These are phyloP conservation scores for Papilio aristodemus DNA, from an alignment of 1,140 invertebrate genomes.

Conservation along the genomic window DNA sequence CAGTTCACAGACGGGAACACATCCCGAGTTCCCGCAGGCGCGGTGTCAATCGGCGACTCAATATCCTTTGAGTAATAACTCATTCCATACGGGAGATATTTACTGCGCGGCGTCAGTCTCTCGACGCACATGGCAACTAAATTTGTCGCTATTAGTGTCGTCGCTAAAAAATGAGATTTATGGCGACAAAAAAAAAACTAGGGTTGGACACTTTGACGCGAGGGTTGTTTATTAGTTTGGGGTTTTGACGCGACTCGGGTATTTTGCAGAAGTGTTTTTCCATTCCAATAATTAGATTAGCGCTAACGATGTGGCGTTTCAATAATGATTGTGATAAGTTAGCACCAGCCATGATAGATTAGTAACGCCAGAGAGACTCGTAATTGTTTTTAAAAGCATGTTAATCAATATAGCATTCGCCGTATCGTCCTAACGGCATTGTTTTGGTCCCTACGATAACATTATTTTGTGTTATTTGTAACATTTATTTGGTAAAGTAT, in stretches of 20 bases:
- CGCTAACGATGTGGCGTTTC: not conserved
- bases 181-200: conserved; percentile 18
- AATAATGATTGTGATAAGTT: conserved; percentile 2
- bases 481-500: too few species aligned
- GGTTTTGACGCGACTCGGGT: conserved; percentile 9
- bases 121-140: conserved; percentile 22
- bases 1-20: too few species aligned
- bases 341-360: not conserved
- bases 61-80: conserved; percentile 8
- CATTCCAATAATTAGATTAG: not conserved
- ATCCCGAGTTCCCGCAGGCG: too few species aligned
- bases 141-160: conserved; percentile 30
- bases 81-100: conserved; percentile 6
- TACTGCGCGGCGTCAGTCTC: not conserved
- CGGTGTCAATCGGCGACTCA: conserved; percentile 1
- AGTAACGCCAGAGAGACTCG: not conserved
- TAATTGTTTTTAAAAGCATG: not conserved
- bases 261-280: conserved; percentile 21
- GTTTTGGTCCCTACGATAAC: too few species aligned
- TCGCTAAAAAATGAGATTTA: conserved; percentile 28
- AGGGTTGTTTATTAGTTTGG: conserved; percentile 4
- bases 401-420: too few species aligned
- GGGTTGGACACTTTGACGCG: not conserved
- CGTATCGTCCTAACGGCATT: not conserved
- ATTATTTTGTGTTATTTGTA: too few species aligned